Evolutionary conservation across 1,140 invertebrate species (phyloP), one percentile per base, ranked within the genome.

Genomic region (Laupala kohalensis): DNA sequence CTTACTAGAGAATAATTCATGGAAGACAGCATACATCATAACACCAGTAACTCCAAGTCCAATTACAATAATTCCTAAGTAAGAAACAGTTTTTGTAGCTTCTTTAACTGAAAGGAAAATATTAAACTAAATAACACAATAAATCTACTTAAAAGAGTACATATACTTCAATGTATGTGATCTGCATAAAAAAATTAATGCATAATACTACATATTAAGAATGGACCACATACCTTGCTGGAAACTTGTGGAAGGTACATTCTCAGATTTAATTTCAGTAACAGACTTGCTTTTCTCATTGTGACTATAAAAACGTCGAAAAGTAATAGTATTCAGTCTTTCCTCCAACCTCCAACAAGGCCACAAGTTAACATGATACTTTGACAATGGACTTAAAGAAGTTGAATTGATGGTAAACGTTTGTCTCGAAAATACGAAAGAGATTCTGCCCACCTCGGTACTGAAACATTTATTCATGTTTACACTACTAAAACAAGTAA

Each of bases 1-100:
- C 75, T 91, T 89, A 74, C 86, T 88, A 4, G 93, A 95, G 82
- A 96, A 95, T 25, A 96, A 80, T 81, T 96, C 94, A 71, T 85
- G 84, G 75, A 94, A 92, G 73, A 96, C 86, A 62, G 88, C 86
- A 79, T 90, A 96, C 76, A 94, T 89, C 79, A 96, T 88, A 3
- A 89, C 78, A 67, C 87, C 89, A 26, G 90, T 92, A 0, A 94
- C 84, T 25, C 89, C 89, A 64, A 94, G 77, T 23, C 93, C 93
- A 30, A 86, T 79, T 29, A 94, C 72, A 70, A 95, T 92, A n/a
- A 96, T 86, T 13, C 87, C 87, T 73, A 90, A 84, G 76, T 95
- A 94, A 66, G 89, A 91, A 53, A 85, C 88, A 74, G 92, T 94
- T 79, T 94, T 93, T 26, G 91, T 91, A 29, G 90, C 91, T 81